phyloP scores from a whole-genome alignment of 1,140 invertebrate species.

The Lutraria rhynchaena region DNA sequence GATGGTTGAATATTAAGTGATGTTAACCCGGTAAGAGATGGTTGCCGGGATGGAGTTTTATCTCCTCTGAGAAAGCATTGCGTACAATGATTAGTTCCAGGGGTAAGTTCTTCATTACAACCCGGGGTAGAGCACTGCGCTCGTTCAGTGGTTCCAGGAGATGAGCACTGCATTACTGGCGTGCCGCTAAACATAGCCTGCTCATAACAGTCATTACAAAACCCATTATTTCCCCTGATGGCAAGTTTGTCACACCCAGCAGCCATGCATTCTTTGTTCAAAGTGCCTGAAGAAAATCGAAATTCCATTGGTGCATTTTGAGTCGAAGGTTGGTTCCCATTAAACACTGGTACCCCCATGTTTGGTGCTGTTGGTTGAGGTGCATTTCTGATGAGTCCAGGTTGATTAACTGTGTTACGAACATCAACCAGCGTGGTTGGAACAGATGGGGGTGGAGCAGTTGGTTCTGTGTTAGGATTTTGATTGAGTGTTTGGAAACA shows the following conservation, averaged over 20 bases:
- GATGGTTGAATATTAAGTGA: too few relatives aligned
- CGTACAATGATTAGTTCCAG: constrained; percentile 15
- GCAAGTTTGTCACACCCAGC: constrained; percentile 3
- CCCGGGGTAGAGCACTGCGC: constrained; percentile 1
- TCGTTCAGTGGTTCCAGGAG: not conserved
- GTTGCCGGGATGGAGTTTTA: not conserved
- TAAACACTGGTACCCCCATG: too few relatives aligned
- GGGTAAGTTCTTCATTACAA: not conserved
- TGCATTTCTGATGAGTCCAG: too few relatives aligned
- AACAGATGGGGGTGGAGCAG: constrained; percentile 10
- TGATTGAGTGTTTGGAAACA: constrained; percentile 53
- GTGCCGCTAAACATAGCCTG: not conserved
- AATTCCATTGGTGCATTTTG: constrained; percentile 15
- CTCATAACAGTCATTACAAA: constrained; percentile 59
- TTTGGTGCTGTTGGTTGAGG: too few relatives aligned
- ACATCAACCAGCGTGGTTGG: not conserved
- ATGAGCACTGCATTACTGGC: not conserved
- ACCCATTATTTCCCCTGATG: constrained; percentile 19
- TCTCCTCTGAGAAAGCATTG: constrained; percentile 30
- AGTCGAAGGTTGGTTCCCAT: too few relatives aligned
- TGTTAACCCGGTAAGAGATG: constrained; percentile 5
- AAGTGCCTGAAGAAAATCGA: not conserved
- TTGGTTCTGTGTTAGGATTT: not conserved
- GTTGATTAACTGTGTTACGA: too few relatives aligned
- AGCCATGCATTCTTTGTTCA: constrained; percentile 15